These are phyloP conservation scores for Cataglyphis hispanica DNA, from an alignment of 1,140 invertebrate species.

Conservation along the genomic window DNA sequence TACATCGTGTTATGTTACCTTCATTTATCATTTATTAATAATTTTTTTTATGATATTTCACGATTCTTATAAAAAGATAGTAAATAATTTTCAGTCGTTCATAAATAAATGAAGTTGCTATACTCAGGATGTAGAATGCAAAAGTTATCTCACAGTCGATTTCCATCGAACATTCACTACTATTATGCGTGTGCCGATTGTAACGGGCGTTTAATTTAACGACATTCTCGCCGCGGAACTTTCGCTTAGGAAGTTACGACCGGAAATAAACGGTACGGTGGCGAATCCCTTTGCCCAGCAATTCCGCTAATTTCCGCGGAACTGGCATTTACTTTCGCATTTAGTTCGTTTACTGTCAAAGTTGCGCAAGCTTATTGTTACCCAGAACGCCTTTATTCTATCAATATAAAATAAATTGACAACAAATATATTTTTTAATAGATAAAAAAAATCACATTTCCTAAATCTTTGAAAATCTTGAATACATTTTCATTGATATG, in stretches of 20 bases:
- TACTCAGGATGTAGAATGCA: slow-evolving; percentile 46
- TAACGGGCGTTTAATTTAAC: slow-evolving; percentile 55
- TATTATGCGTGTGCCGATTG: slow-evolving; percentile 71
- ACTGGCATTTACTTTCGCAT: slow-evolving; percentile 4
- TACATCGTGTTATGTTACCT: neutral
- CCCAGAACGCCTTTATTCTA: neutral
- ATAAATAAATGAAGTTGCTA: slow-evolving; percentile 52
- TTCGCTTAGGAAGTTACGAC: slow-evolving; percentile 42
- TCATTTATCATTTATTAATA: neutral
- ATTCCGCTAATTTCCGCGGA: slow-evolving; percentile 33
- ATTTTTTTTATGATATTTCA: neutral
- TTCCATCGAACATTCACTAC: slow-evolving; percentile 67
- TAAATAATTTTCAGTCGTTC: neutral
- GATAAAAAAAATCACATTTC: neutral
- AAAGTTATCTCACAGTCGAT: slow-evolving; percentile 68
- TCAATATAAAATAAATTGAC: neutral
- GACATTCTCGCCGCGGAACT: slow-evolving; percentile 30
- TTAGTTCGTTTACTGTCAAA: slow-evolving; percentile 12
- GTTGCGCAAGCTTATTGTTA: neutral
- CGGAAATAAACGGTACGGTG: slow-evolving; percentile 42
- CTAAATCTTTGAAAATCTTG: neutral
- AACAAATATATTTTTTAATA: neutral
- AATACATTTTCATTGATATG: neutral
- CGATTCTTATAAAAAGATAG: neutral
- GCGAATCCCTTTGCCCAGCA: slow-evolving; percentile 18